Conservation (phyloP, 2,113 vertebrate species). For the Lepus americanus region DNA sequence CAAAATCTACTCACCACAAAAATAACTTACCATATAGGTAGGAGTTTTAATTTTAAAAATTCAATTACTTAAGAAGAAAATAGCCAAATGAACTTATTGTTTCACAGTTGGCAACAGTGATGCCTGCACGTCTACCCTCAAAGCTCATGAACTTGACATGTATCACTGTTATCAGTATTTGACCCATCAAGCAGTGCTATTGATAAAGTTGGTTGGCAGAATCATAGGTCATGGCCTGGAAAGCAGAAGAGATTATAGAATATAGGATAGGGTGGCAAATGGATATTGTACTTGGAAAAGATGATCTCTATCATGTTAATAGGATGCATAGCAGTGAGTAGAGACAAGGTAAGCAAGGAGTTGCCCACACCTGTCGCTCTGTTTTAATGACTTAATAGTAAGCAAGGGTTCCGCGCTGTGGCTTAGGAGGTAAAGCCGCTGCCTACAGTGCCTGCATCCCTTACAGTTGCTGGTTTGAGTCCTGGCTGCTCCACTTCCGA, state of each 20-base stretch:
- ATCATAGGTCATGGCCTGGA: not conserved
- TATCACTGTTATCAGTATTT: not conserved
- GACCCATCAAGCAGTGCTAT: not conserved
- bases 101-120: not conserved
- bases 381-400: not conserved
- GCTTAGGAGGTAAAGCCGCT: no score
- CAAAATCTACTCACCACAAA: not conserved
- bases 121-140: not conserved
- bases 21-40: not conserved
- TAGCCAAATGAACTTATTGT: not conserved
- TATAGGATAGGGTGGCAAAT: not conserved
- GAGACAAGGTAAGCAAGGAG: not conserved
- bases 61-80: not conserved
- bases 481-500: no score
- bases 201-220: not conserved
- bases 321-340: not conserved
- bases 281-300: not conserved
- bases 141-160: not conserved
- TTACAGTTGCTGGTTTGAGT: no score
- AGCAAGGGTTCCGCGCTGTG: not conserved
- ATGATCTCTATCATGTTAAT: not conserved
- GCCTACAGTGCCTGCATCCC: no score
- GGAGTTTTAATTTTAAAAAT: not conserved
- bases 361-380: not conserved
- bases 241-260: not conserved